Percentiles rank a stretch among this genome's conserved stretches.
Conservation (phyloP, 2,797 vertebrate genomes). For the Morus bassanus region DNA sequence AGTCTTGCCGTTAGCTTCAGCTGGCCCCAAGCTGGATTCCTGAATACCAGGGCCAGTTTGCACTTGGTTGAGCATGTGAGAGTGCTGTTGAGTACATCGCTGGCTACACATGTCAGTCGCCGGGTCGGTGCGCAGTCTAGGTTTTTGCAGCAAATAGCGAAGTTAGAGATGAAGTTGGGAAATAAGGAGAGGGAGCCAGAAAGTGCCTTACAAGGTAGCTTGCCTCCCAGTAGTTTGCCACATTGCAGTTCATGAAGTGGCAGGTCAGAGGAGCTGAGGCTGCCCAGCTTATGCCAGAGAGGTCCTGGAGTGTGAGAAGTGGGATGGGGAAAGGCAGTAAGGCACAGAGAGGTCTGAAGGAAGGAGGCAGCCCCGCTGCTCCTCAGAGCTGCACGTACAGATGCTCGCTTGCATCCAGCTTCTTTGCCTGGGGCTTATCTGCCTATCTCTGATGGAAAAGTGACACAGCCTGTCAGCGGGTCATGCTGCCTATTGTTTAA, state of each 20-base stretch:
- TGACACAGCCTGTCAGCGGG: not conserved
- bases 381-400: not conserved
- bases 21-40: not conserved
- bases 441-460: not conserved
- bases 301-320: not conserved
- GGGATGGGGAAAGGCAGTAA: not conserved
- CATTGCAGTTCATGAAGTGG: too few species aligned
- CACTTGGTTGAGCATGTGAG: not conserved
- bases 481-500: not conserved
- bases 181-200: not conserved
- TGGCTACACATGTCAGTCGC: rapidly evolving
- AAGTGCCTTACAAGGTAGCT: not conserved
- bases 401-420: not conserved
- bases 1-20: not conserved
- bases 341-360: not conserved
- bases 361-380: not conserved
- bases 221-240: not conserved
- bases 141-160: not conserved
- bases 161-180: not conserved
- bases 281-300: not conserved
- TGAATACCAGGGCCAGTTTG: not conserved
- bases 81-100: not conserved
- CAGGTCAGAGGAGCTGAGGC: not conserved
- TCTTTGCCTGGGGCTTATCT: not conserved
- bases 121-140: not conserved